Evolutionary conservation across 2,888 invertebrate genomes (phyloP).

Genomic region (Sacculina carcini): DNA sequence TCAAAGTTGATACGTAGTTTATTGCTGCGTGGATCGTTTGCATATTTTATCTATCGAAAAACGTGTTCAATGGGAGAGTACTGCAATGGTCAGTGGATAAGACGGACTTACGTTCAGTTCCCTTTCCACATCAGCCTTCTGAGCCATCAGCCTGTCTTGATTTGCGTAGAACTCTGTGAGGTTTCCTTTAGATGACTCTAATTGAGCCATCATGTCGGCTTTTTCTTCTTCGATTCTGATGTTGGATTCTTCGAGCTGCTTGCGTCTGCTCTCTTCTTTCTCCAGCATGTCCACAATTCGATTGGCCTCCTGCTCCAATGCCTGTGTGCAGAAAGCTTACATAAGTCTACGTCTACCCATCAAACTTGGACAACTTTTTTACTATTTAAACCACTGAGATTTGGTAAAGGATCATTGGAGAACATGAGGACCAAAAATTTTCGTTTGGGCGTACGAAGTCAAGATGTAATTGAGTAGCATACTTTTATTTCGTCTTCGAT

Average conservation of each 20-base stretch:
- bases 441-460: too few relatives aligned
- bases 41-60: too few relatives aligned
- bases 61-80: slow-evolving; percentile 24
- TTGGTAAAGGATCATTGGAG: too few relatives aligned
- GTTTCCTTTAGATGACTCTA: slow-evolving; percentile 10
- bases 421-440: too few relatives aligned
- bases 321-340: slow-evolving; percentile 1
- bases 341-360: too few relatives aligned
- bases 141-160: slow-evolving; percentile 14
- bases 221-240: slow-evolving; percentile 27
- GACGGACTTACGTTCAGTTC: slow-evolving; percentile 37
- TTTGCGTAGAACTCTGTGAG: slow-evolving; percentile 10
- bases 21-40: slow-evolving; percentile 83
- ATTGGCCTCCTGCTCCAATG: slow-evolving; percentile 24
- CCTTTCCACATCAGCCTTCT: slow-evolving; percentile 54
- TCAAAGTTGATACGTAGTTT: slow-evolving; percentile 72
- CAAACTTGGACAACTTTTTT: too few relatives aligned
- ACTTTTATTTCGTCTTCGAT: slow-evolving; percentile 93
- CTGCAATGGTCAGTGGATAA: neutral
- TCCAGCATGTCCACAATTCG: slow-evolving; percentile 24
- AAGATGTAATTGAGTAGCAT: neutral
- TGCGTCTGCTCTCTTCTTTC: slow-evolving; percentile 24
- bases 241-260: slow-evolving; percentile 27
- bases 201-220: slow-evolving; percentile 24
- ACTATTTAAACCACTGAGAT: too few relatives aligned